A percentile compares a stretch with the other conserved stretches of the same genome.
phyloP scores from a whole-genome alignment of 2,797 vertebrate species.

The Acropternis orthonyx region DNA sequence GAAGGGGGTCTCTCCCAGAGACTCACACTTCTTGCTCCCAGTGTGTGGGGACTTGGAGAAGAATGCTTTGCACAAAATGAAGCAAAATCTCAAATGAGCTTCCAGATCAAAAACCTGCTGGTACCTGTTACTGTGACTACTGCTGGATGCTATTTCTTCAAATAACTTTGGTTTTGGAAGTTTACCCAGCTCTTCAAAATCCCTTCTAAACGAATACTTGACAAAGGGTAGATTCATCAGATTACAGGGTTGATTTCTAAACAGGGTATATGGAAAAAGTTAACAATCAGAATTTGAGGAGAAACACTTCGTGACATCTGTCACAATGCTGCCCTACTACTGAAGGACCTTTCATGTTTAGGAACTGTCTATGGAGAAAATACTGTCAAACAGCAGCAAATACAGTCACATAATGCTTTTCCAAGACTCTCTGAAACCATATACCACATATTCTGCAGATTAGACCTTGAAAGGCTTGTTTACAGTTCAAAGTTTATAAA shows the following conservation, averaged over 20 bases:
- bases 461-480: neutral
- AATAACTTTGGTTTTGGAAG: neutral
- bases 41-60: neutral
- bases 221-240: neutral
- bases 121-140: neutral
- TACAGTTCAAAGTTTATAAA: neutral
- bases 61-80: neutral
- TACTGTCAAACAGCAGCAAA: neutral
- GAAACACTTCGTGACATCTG: neutral
- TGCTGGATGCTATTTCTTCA: neutral
- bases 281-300: neutral
- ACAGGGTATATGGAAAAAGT: neutral
- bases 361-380: neutral
- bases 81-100: neutral
- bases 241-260: neutral
- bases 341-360: neutral
- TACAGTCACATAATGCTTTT: neutral
- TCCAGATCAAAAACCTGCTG: neutral
- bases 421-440: neutral
- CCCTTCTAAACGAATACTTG: neutral
- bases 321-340: neutral
- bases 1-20: accelerated
- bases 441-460: neutral
- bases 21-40: neutral
- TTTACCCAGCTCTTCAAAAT: neutral